Evolutionary conservation across 2,113 vertebrate genomes (phyloP).

Genomic region (Spilogale gracilis): DNA sequence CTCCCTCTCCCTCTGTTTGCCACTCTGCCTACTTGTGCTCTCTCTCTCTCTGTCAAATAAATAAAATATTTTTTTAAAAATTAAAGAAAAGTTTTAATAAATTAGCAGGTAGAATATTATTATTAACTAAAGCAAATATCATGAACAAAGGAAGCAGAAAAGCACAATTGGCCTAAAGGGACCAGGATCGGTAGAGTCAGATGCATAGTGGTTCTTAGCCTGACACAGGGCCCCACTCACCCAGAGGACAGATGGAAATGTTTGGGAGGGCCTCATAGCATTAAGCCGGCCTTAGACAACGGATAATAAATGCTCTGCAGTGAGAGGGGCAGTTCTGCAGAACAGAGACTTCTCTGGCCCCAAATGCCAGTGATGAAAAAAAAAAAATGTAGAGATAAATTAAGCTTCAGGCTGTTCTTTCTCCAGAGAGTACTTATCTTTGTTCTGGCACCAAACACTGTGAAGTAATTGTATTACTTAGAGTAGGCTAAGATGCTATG

Average conservation of each 20-base stretch:
- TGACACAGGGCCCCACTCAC: neutral
- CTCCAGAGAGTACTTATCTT: constrained; percentile 14
- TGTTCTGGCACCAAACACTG: neutral
- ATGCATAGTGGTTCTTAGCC: neutral
- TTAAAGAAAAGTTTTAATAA: constrained; percentile 8
- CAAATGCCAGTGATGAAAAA: neutral
- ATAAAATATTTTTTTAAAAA: neutral
- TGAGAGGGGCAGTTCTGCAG: neutral
- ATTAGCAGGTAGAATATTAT: neutral
- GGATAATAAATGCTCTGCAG: neutral
- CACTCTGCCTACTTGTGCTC: too few species aligned
- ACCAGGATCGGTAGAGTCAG: neutral
- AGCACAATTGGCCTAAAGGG: neutral
- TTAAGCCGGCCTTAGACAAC: neutral
- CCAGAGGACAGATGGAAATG: neutral
- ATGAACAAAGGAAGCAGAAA: neutral
- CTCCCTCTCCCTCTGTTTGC: too few species aligned
- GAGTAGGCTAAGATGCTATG: neutral
- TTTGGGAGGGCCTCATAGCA: neutral
- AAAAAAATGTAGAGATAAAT: neutral
- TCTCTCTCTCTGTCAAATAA: neutral
- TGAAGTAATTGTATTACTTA: neutral
- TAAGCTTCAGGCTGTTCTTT: constrained; percentile 7
- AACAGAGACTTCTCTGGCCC: neutral
- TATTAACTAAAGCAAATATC: neutral